These are phyloP conservation scores for Serilophus lunatus DNA, from an alignment of 2,113 vertebrate species.

Conservation along the genomic window DNA sequence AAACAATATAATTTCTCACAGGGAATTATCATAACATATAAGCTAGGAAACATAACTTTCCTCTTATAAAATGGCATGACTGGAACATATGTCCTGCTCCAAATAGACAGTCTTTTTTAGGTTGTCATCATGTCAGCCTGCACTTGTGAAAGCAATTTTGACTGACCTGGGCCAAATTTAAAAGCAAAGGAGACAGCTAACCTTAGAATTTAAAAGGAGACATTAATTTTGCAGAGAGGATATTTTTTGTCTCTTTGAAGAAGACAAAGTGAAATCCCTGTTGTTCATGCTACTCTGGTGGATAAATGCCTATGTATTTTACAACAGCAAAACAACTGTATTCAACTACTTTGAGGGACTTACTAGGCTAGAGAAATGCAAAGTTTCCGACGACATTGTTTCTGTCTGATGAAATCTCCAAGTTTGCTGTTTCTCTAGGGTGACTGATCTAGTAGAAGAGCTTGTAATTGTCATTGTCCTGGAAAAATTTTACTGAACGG, in stretches of 20 bases:
- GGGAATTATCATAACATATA: not conserved
- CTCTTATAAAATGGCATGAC: slow-evolving; percentile 13
- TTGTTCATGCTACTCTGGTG: not conserved
- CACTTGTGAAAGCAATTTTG: slow-evolving; percentile 47
- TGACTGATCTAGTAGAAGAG: not conserved
- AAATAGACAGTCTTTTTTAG: slow-evolving; percentile 57
- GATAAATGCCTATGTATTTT: not conserved
- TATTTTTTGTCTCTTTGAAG: slow-evolving; percentile 21
- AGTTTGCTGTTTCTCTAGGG: not conserved
- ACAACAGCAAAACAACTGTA: not conserved
- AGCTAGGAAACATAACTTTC: slow-evolving; percentile 15
- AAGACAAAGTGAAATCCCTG: slow-evolving; percentile 11
- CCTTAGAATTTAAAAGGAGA: slow-evolving; percentile 17
- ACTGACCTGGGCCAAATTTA: slow-evolving; percentile 56
- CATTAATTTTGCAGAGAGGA: slow-evolving; percentile 27
- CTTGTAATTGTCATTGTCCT: not conserved
- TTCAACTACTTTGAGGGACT: not conserved
- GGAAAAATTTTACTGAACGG: not conserved
- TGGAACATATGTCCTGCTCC: slow-evolving; percentile 11
- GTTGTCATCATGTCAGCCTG: slow-evolving; percentile 38
- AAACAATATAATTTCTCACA: slow-evolving; percentile 24
- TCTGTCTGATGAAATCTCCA: not conserved
- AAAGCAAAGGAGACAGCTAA: slow-evolving; percentile 41
- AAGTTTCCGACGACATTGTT: not conserved
- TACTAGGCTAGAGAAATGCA: not conserved